Base-by-base conservation (phyloP, 1,140 invertebrate species). In the Nasonia giraulti region DNA sequence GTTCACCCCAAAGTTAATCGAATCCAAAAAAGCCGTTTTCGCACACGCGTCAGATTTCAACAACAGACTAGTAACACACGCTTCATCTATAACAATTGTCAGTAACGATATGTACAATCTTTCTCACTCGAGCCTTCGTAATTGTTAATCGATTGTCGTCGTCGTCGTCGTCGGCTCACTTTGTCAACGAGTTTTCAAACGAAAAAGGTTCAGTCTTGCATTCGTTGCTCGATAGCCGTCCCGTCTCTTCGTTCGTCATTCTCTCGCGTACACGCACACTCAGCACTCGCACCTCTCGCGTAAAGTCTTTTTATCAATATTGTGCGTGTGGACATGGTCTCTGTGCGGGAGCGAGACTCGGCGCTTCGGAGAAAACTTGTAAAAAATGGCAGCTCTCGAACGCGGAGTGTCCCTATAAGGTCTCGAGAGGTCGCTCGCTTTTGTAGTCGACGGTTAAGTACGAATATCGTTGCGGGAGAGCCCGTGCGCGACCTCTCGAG, bases 111-210 rank as follows among this genome's bases (percentile, higher is more conserved):
- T 62, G 23, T 37, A 62, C 55, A 62, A n/a, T 55, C 23, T 69
- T 71, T 83, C 75, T 83, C 82, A 78, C 75, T 83, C 44, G 82
- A 83, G 74, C 71, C 82, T 83, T 83, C 11, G 27, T 37, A 2
- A 71, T n/a, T 71, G 68, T 33, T 71, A 71, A 20, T 62, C 55
- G 55, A n/a, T 62, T 0, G 27, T 27, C 27, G 27, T 27, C 27
- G 27, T 27, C 27, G 27, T 27, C 17, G 2, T 62, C 55, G 6
- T 17, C 5, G 17, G 55, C 20, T 62, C 17, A 62, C 20, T 17
- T 1, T 5, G 55, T 62, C 55, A 62, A 62, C 55, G 23, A 75
- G 33, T 62, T 33, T 83, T 83, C 68, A 37, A 83, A 78, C 27
- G 55, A 71, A 83, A 71, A 55, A 79, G 50, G 8, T 71, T 79